phyloP scores from a whole-genome alignment of 2,797 vertebrate species.

The Novumbra hubbsi region DNA sequence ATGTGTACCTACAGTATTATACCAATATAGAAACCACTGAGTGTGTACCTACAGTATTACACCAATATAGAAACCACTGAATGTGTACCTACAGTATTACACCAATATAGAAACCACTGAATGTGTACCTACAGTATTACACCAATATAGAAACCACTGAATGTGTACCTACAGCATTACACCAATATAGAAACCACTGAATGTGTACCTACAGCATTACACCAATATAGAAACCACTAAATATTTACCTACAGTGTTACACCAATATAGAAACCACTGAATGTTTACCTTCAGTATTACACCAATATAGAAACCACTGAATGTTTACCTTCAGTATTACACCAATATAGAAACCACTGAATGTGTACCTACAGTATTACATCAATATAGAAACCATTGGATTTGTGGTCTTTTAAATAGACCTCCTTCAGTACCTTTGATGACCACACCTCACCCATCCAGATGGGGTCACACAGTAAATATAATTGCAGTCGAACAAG shows the following conservation, averaged over 20 bases:
- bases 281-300: neutral
- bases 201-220: no score
- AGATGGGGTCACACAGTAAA: conserved; percentile 33
- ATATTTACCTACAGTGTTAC: no score
- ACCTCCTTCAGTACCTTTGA: conserved; percentile 46
- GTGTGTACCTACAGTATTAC: neutral
- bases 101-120: no score
- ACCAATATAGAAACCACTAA: no score
- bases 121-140: no score
- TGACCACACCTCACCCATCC: conserved; percentile 19
- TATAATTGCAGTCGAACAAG: conserved; percentile 36
- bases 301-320: neutral
- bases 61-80: no score
- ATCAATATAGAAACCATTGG: conserved; percentile 1
- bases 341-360: neutral
- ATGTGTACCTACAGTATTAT: neutral
- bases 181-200: no score
- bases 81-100: no score
- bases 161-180: no score
- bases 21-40: neutral
- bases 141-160: no score
- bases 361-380: conserved; percentile 3
- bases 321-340: neutral
- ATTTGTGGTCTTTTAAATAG: conserved; percentile 24
- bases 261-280: no score